Percentiles rank a stretch among this genome's conserved stretches.
These are phyloP conservation scores for Spialia ferax DNA, from an alignment of 2,888 invertebrate genomes.

Conservation along the genomic window DNA sequence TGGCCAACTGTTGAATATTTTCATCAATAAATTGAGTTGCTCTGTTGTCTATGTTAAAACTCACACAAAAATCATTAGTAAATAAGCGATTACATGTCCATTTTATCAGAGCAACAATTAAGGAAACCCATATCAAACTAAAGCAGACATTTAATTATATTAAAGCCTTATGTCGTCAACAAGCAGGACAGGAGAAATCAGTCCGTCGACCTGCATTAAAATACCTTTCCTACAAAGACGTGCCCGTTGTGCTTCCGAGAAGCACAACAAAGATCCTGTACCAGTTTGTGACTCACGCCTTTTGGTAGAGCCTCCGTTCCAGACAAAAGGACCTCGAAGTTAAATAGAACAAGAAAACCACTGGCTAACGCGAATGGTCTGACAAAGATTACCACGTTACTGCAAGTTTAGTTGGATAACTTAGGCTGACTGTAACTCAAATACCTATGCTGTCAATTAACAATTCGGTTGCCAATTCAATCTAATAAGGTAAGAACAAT, in stretches of 20 bases:
- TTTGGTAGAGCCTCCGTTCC: slow-evolving; percentile 63
- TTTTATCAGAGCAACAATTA: slow-evolving; percentile 13
- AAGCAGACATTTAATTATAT: slow-evolving; percentile 59
- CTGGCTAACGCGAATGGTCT: background rate
- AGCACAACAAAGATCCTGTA: slow-evolving; percentile 84
- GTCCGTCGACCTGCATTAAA: slow-evolving; percentile 79
- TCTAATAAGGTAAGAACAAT: slow-evolving; percentile 6
- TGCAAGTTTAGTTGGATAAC: too few relatives aligned
- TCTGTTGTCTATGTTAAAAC: background rate
- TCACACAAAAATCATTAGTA: background rate
- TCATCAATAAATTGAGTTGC: too few relatives aligned
- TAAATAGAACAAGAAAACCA: slow-evolving; percentile 26
- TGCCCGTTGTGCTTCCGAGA: slow-evolving; percentile 77
- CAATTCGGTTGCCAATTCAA: background rate
- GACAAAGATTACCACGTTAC: background rate
- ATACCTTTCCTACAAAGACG: slow-evolving; percentile 80
- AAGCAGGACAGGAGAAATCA: slow-evolving; percentile 74
- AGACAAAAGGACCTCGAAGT: slow-evolving; percentile 57
- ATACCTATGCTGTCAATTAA: background rate
- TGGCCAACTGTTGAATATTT: too few relatives aligned
- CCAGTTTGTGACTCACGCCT: slow-evolving; percentile 74
- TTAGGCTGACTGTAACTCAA: background rate
- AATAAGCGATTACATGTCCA: background rate
- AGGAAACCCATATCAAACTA: slow-evolving; percentile 33
- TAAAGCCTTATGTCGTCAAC: slow-evolving; percentile 56